Evolutionary conservation across 2,113 vertebrate genomes (phyloP).

Genomic region (Motacilla alba): DNA sequence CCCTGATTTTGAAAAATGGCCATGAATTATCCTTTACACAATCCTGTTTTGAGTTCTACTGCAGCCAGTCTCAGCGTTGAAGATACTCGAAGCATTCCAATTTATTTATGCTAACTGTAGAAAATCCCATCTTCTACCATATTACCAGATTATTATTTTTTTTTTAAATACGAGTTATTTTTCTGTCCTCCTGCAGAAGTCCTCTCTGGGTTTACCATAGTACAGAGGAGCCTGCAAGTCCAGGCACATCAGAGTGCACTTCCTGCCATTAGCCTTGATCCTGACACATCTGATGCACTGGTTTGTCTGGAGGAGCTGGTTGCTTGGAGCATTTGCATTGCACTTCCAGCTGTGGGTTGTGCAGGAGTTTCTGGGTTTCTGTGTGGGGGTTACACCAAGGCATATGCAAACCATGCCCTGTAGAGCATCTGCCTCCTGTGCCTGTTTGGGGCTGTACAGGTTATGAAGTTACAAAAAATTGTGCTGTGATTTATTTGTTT

Average conservation of each 20-base stretch:
- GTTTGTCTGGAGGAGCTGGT: slow-evolving; percentile 55
- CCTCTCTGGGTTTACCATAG: not conserved
- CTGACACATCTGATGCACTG: slow-evolving; percentile 11
- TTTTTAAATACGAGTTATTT: not conserved
- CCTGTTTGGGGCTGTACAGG: not conserved
- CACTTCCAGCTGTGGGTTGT: not conserved
- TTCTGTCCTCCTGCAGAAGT: not conserved
- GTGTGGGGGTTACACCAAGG: not conserved
- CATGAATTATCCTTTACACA: not conserved
- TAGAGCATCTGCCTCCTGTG: not conserved
- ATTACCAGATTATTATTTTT: not conserved
- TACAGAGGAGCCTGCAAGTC: not conserved
- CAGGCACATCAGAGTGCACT: not conserved
- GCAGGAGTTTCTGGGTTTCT: not conserved
- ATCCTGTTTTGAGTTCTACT: not conserved
- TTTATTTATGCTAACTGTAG: not conserved
- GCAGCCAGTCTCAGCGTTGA: not conserved
- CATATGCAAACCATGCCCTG: not conserved
- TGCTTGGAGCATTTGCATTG: slow-evolving; percentile 12
- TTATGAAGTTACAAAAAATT: not conserved
- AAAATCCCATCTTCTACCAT: not conserved
- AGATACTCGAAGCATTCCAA: not conserved
- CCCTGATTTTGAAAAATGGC: not conserved
- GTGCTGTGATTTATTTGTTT: not conserved
- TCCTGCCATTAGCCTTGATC: slow-evolving; percentile 10